Evolutionary conservation across 92 coral and sea anemone species (phyloP), one percentile per base, ranked within the genome.

Genomic region (Heliopora coerulea): DNA sequence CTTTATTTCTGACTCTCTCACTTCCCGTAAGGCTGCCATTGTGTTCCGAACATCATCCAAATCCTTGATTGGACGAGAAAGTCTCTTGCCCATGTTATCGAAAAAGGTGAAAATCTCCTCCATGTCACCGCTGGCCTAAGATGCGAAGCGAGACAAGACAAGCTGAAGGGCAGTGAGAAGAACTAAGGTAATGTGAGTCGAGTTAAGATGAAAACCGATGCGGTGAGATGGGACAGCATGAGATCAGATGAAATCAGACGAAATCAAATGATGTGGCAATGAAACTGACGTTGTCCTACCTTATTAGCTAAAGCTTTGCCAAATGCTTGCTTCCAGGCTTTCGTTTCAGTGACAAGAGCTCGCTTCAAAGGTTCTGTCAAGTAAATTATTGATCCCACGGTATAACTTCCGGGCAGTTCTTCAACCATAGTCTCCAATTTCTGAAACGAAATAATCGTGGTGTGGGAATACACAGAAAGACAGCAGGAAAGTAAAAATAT

Each of bases 241-340:
- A 4, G 42, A 4, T 5, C 6, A 37, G 42, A 37, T 37, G 42
- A 37, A 37, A 12, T 12, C 6, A 37, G 42, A 12, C 12, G 42
- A 4, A 12, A 4, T 37, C 6, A 37, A 37, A 12, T 37, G 42
- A 37, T 12, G 42, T 37, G 42, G 6, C 12, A 37, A 37, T 37
- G 42, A 37, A 37, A 12, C 42, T 4, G 12, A 37, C 42, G 42
- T 15, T 2, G n/a, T 41, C 57, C 23, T 33, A 91, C 97, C 97
- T 93, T 93, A 54, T 90, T 96, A 1, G 96, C 98, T 28, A 93
- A 80, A 1, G 98, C 98, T 65, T 93, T 91, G 60, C 98, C 98
- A 73, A 90, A 93, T 21, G 98, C 95, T 80, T 90, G 98, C 40
- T 93, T 93, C 98, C 98, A 93, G 17, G 98, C 95, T 82, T 93